phyloP scores from a whole-genome alignment of 2,113 vertebrate species.

The Rhodinocichla rosea region DNA sequence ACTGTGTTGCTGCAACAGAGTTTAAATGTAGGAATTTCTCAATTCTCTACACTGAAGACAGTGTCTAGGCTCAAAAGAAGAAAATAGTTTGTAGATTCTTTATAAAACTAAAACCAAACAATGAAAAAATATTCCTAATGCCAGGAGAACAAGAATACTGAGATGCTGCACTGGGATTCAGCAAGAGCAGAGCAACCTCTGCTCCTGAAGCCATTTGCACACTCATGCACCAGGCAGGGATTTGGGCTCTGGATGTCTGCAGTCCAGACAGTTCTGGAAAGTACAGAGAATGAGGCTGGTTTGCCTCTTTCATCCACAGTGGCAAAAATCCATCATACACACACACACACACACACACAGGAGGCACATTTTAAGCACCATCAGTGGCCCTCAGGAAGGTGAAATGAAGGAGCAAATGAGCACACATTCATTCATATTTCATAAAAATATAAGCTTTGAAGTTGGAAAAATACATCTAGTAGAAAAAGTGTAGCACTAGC shows the following conservation, averaged over 20 bases:
- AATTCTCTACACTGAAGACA: not conserved
- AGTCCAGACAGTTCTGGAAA: not conserved
- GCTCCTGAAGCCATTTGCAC: not conserved
- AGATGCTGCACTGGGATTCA: not conserved
- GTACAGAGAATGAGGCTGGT: not conserved
- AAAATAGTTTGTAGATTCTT: not conserved
- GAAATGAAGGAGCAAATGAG: not conserved
- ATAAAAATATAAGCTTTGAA: not conserved
- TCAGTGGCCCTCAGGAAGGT: not conserved
- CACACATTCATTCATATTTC: not conserved
- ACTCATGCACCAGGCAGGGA: fast-evolving
- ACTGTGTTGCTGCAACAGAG: not conserved
- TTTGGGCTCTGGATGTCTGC: not conserved
- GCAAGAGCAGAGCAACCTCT: not conserved
- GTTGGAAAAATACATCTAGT: not conserved
- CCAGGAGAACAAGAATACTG: not conserved
- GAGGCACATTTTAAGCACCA: not conserved
- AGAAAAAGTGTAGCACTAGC: not conserved
- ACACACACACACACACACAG: not conserved
- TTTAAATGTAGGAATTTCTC: not conserved
- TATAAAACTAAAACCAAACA: not conserved
- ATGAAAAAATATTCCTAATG: not conserved
- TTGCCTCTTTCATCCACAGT: not conserved
- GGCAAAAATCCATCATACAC: not conserved
- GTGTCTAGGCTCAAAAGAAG: not conserved